Base-by-base conservation (phyloP, 2,888 invertebrate species). In the Stomorhina lunata region DNA sequence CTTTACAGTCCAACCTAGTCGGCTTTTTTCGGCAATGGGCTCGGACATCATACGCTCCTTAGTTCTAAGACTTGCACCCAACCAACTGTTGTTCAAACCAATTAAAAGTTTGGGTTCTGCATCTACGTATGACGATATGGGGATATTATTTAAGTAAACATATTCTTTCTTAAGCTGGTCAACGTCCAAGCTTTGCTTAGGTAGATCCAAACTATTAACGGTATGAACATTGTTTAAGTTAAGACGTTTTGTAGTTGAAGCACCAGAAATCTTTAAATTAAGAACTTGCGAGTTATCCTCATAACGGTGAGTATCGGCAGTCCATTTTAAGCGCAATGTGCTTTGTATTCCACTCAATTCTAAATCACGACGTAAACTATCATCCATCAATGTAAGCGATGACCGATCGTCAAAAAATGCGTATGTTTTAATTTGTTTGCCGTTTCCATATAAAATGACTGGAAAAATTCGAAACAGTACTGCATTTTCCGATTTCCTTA, bases 321-420 rank as follows among this genome's bases (percentile, higher is more conserved):
- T 84, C 71, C 79, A 84, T 45, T 63, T 77, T 9, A 84, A 34
- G 20, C 81, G 81, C 17, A 84, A 25, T 2, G 80, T 68, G 15
- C 76, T 32, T 32, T 32, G 4, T 32, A 5, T 32, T 32, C 32
- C 32, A 7, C 32, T 32, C 32, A 32, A 32, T 32, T 32, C 32
- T 7, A 5, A 32, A 32, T 5, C 32, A 32, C 32, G 4, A 5
- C 32, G 77, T 5, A 84, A 57, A 6, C 75, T 71, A 3, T 37
- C 27, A 10, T 80, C 79, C 40, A 79, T 83, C 5, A 79, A 45
- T 6, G 75, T 78, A 5, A 78, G 65, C 9, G 79, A 79, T 2
- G 81, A 76, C 7, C 81, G 79, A 37, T 84, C 79, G 22, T 84
- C 81, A 17, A 79, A 72, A 12, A 80, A 83, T 3, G 81, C 84